These are phyloP conservation scores for Ammodytes marinus DNA, from an alignment of 2,113 vertebrate species.

Conservation along the genomic window DNA sequence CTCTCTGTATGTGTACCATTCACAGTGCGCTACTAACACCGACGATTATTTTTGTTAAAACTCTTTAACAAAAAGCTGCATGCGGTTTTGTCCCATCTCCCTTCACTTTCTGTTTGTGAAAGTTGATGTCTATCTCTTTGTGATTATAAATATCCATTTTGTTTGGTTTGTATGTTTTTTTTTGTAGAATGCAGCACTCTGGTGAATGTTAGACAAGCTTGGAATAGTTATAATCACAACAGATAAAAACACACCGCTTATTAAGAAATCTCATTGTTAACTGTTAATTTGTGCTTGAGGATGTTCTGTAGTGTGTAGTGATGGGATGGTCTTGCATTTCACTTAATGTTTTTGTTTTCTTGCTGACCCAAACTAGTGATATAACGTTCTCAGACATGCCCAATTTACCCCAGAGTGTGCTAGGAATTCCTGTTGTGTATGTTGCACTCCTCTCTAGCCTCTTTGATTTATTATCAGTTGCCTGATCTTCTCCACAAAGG, in stretches of 20 bases:
- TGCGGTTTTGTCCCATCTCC: slow-evolving; percentile 81
- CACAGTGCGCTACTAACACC: slow-evolving; percentile 90
- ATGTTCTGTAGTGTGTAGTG: slow-evolving; percentile 95
- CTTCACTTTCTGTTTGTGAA: slow-evolving; percentile 88
- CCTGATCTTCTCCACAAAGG: slow-evolving; percentile 17
- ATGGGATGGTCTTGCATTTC: slow-evolving; percentile 92
- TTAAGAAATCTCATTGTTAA: slow-evolving; percentile 73
- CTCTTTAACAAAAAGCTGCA: slow-evolving; percentile 86
- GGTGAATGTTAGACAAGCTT: slow-evolving; percentile 82
- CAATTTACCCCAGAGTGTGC: slow-evolving; percentile 55
- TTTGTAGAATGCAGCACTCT: slow-evolving; percentile 80
- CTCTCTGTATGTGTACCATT: slow-evolving; percentile 87
- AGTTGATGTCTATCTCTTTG: slow-evolving; percentile 81
- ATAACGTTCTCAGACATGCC: slow-evolving; percentile 63
- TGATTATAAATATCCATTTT: slow-evolving; percentile 82
- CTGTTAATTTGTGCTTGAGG: slow-evolving; percentile 92
- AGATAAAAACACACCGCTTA: slow-evolving; percentile 74
- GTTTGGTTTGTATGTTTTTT: slow-evolving; percentile 69
- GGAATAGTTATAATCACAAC: slow-evolving; percentile 84
- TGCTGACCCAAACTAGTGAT: slow-evolving; percentile 81
- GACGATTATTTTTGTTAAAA: slow-evolving; percentile 92
- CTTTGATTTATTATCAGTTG: slow-evolving; percentile 45
- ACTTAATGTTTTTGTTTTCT: slow-evolving; percentile 76
- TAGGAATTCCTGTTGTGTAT: slow-evolving; percentile 61
- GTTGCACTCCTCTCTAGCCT: slow-evolving; percentile 44